These are phyloP conservation scores for Diarsia rubi DNA, from an alignment of 2,888 invertebrate species.

Conservation along the genomic window DNA sequence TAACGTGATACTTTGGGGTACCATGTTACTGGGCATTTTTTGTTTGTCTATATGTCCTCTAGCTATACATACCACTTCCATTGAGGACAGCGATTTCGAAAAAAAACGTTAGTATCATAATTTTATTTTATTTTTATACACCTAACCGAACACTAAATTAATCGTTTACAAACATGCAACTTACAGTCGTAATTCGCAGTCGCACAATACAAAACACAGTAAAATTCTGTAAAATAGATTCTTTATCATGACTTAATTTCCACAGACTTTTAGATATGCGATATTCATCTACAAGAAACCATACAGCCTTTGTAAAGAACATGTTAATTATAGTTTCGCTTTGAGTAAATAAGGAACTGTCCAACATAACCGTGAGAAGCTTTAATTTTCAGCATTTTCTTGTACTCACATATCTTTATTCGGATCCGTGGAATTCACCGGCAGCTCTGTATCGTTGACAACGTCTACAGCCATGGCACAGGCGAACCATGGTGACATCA, in stretches of 20 bases:
- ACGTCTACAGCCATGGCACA: conserved; percentile 31
- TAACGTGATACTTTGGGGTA: too few relatives aligned
- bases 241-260: too few relatives aligned
- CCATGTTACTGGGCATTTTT: too few relatives aligned
- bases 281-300: too few relatives aligned
- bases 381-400: background rate
- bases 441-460: conserved; percentile 50
- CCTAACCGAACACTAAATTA: too few relatives aligned
- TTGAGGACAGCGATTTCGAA: too few relatives aligned
- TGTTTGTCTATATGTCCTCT: too few relatives aligned
- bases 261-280: too few relatives aligned
- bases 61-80: too few relatives aligned
- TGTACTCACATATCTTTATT: conserved; percentile 76
- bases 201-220: background rate
- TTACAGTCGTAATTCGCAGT: conserved; percentile 1
- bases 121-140: too few relatives aligned
- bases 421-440: conserved; percentile 67
- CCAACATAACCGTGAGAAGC: background rate
- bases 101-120: too few relatives aligned
- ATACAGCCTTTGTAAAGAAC: background rate
- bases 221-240: background rate
- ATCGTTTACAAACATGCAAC: too few relatives aligned
- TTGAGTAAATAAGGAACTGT: background rate
- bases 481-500: conserved; percentile 37
- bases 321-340: background rate